phyloP scores from a whole-genome alignment of 1,140 invertebrate species.

The Amyelois transitella region DNA sequence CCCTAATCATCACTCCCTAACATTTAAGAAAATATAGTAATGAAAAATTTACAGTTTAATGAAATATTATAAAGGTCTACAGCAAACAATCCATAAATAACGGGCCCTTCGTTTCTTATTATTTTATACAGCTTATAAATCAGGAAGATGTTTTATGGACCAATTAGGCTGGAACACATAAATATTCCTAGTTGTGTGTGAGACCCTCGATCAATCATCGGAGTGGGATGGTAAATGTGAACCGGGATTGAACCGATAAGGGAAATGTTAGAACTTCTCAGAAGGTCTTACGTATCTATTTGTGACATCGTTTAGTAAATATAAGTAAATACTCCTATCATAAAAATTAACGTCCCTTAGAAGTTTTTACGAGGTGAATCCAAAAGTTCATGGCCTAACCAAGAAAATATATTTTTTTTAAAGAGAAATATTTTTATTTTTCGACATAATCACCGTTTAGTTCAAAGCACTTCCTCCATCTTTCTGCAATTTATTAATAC shows the following conservation, averaged over 20 bases:
- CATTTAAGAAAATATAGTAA: not conserved
- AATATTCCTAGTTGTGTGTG: not conserved
- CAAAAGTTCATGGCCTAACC: too few relatives aligned
- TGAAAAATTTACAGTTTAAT: not conserved
- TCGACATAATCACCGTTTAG: too few relatives aligned
- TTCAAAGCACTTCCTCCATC: too few relatives aligned
- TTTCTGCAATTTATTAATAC: too few relatives aligned
- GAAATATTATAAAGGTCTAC: not conserved
- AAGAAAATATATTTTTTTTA: too few relatives aligned
- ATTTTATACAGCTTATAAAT: not conserved
- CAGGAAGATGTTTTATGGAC: not conserved
- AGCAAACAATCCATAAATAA: not conserved
- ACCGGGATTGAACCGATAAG: too few relatives aligned
- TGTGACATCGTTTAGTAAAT: too few relatives aligned
- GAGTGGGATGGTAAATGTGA: not conserved
- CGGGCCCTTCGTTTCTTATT: not conserved
- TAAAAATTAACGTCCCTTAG: too few relatives aligned
- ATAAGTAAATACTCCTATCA: too few relatives aligned
- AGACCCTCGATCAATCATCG: not conserved
- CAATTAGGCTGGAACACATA: not conserved
- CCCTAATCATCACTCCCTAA: too few relatives aligned
- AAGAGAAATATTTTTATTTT: too few relatives aligned
- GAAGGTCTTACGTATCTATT: not conserved
- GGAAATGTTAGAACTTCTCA: not conserved
- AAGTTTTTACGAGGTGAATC: too few relatives aligned